These are phyloP conservation scores for Cepaea nemoralis DNA, from an alignment of 1,140 invertebrate species.

Conservation along the genomic window DNA sequence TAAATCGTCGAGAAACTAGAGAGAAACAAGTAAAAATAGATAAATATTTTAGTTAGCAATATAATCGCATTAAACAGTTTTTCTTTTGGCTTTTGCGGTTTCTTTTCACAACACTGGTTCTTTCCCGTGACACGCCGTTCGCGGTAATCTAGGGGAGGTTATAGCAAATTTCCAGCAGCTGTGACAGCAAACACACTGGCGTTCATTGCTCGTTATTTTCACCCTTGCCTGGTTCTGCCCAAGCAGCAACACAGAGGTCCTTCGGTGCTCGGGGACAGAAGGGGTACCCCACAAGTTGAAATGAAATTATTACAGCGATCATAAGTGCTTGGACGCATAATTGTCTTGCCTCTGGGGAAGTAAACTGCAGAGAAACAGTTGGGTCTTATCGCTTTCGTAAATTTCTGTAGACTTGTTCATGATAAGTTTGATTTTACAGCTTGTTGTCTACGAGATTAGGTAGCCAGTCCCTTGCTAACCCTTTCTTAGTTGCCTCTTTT, in stretches of 20 bases:
- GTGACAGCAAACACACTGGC: neutral
- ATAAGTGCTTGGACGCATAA: too few relatives aligned
- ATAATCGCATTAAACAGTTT: neutral
- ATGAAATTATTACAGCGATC: too few relatives aligned
- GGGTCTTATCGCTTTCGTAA: too few relatives aligned
- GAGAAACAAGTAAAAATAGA: neutral
- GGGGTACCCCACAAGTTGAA: neutral
- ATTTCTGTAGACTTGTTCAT: too few relatives aligned
- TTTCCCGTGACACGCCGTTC: neutral
- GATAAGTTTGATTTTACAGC: too few relatives aligned
- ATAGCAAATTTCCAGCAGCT: neutral
- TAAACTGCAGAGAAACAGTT: too few relatives aligned
- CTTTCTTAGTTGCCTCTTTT: too few relatives aligned
- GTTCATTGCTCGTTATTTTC: neutral
- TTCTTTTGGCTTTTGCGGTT: neutral
- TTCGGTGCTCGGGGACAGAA: neutral
- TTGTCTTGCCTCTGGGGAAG: too few relatives aligned
- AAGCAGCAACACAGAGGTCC: neutral
- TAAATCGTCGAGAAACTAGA: neutral
- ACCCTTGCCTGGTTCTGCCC: neutral
- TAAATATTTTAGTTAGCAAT: neutral
- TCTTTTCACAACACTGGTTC: neutral
- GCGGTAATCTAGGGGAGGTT: neutral
- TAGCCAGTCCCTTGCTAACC: too few relatives aligned
- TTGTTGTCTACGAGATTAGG: too few relatives aligned